Evolutionary conservation across 1,140 invertebrate genomes (phyloP).

Genomic region (Apocrypta bakeri): DNA sequence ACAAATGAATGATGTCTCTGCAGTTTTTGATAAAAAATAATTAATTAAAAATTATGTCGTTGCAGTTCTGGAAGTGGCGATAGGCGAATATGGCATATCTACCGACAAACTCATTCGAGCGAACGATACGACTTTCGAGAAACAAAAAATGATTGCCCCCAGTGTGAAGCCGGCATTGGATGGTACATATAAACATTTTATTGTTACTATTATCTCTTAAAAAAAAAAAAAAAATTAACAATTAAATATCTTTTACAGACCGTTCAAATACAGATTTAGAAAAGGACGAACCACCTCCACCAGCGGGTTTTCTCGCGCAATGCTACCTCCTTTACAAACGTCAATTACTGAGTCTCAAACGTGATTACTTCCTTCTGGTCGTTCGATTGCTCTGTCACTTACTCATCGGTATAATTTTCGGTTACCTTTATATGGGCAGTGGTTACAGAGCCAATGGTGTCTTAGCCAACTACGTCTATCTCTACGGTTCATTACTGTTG

Average conservation of each 20-base stretch:
- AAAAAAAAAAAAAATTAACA: conserved; percentile 1
- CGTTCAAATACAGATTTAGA: neutral
- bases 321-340: conserved; percentile 72
- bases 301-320: conserved; percentile 69
- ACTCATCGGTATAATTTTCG: conserved; percentile 89
- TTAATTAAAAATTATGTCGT: no score
- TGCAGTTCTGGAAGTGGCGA: conserved; percentile 87
- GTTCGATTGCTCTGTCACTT: conserved; percentile 88
- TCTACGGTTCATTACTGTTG: conserved; percentile 93
- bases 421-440: conserved; percentile 90
- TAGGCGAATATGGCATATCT: conserved; percentile 81
- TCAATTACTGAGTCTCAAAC: conserved; percentile 68
- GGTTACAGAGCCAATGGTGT: conserved; percentile 89
- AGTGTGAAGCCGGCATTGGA: conserved; percentile 54
- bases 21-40: no score
- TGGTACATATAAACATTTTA: conserved; percentile 1
- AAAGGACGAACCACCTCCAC: conserved; percentile 59
- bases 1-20: no score
- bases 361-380: conserved; percentile 79
- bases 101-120: conserved; percentile 78
- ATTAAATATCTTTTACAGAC: neutral
- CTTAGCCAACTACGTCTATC: conserved; percentile 92
- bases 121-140: conserved; percentile 75
- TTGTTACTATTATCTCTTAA: no score
- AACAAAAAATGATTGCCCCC: conserved; percentile 61